These are phyloP conservation scores for Muricea muricata DNA, from an alignment of 92 coral and sea anemone genomes.

Conservation along the genomic window DNA sequence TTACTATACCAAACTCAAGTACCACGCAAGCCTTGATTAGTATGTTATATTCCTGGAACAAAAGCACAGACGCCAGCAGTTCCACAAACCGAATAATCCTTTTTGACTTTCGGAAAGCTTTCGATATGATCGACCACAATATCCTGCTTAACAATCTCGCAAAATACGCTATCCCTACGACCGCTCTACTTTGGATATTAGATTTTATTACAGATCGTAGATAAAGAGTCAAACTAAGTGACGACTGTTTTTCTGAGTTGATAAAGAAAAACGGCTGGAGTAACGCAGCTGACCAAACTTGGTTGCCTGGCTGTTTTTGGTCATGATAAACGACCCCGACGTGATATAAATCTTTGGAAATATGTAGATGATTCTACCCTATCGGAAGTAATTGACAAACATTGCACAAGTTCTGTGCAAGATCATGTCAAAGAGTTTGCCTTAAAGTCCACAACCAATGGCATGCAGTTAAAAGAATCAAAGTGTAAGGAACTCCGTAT, in stretches of 20 bases:
- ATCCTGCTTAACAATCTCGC: slow-evolving; percentile 31
- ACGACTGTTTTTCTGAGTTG: slow-evolving; percentile 57
- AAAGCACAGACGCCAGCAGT: slow-evolving; percentile 39
- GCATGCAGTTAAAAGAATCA: background rate
- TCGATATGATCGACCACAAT: slow-evolving; percentile 42
- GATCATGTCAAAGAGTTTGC: background rate
- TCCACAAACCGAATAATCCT: slow-evolving; percentile 29
- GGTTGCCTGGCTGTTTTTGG: slow-evolving; percentile 48
- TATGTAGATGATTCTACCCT: slow-evolving; percentile 27
- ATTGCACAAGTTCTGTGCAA: background rate
- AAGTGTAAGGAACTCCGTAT: slow-evolving; percentile 32
- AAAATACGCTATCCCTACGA: slow-evolving; percentile 16
- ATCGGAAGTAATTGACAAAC: slow-evolving; percentile 16
- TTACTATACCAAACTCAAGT: background rate
- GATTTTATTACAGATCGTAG: slow-evolving; percentile 23
- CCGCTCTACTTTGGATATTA: slow-evolving; percentile 25
- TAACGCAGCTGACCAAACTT: slow-evolving; percentile 44
- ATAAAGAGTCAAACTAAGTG: slow-evolving; percentile 35
- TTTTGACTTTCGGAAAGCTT: slow-evolving; percentile 44
- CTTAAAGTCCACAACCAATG: background rate
- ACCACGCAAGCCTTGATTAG: slow-evolving; percentile 38
- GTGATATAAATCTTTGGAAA: slow-evolving; percentile 21
- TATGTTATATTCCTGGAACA: slow-evolving; percentile 41
- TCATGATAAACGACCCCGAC: slow-evolving; percentile 41
- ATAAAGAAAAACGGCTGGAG: slow-evolving; percentile 55